A percentile compares a stretch with the other conserved stretches of the same genome.
Conservation (phyloP, 2,113 vertebrate species). For the Piprites chloris region DNA sequence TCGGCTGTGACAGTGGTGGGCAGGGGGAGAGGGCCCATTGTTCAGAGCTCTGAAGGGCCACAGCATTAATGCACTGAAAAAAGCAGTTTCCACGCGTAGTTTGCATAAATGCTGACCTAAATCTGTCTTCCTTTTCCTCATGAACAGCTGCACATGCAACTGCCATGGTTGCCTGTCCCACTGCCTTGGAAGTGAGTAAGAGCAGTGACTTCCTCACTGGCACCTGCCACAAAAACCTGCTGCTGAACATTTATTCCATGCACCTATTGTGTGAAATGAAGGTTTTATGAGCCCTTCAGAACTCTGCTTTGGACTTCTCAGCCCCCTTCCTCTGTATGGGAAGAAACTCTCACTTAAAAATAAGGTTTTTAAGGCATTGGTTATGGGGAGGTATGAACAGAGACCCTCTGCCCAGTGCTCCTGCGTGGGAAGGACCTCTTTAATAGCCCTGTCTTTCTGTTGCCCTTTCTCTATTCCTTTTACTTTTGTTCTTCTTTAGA, state of each 20-base stretch:
- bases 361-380: neutral
- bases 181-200: neutral
- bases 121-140: neutral
- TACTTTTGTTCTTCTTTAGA: neutral
- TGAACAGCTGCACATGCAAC: neutral
- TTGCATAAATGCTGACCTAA: neutral
- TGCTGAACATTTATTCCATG: neutral
- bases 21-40: neutral
- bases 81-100: neutral
- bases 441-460: conserved; percentile 54
- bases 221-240: neutral
- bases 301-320: conserved; percentile 20
- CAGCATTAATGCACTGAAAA: neutral
- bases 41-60: conserved; percentile 28
- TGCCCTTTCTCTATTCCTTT: conserved; percentile 6
- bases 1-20: neutral
- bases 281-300: conserved; percentile 29
- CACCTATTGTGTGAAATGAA: neutral
- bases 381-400: neutral
- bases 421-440: conserved; percentile 51
- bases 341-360: neutral
- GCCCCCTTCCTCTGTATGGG: neutral
- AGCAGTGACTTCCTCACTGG: neutral
- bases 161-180: neutral
- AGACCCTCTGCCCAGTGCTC: conserved; percentile 62